phyloP scores from a whole-genome alignment of 2,113 vertebrate species.

The Fulmarus glacialis region DNA sequence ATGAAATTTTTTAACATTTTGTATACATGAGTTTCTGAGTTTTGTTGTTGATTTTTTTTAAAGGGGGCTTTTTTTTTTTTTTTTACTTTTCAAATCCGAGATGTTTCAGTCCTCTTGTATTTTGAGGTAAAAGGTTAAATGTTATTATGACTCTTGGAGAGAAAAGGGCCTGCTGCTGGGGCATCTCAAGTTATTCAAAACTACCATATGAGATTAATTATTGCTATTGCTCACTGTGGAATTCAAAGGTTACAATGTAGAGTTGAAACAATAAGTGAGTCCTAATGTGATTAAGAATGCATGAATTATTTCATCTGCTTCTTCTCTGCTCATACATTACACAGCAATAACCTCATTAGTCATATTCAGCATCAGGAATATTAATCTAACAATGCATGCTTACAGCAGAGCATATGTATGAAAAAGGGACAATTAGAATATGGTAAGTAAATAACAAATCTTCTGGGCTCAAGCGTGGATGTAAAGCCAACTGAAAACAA shows the following conservation, averaged over 20 bases:
- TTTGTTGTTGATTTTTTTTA: neutral
- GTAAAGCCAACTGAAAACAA: neutral
- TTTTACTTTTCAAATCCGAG: neutral
- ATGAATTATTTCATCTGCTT: neutral
- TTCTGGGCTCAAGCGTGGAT: neutral
- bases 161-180: neutral
- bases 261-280: neutral
- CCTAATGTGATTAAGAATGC: neutral
- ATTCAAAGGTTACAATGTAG: slow-evolving; percentile 4
- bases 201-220: neutral
- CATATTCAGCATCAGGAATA: neutral
- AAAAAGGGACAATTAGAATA: neutral
- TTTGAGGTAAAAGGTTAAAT: neutral
- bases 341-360: neutral
- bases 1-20: neutral
- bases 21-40: neutral
- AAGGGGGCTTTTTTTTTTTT: neutral
- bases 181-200: neutral
- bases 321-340: neutral
- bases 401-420: neutral
- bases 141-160: neutral
- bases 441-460: neutral
- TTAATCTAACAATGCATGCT: neutral
- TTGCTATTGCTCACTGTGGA: neutral
- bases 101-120: neutral